These are phyloP conservation scores for Hirudinaria manillensis DNA, from an alignment of 2,888 invertebrate genomes.

Conservation along the genomic window DNA sequence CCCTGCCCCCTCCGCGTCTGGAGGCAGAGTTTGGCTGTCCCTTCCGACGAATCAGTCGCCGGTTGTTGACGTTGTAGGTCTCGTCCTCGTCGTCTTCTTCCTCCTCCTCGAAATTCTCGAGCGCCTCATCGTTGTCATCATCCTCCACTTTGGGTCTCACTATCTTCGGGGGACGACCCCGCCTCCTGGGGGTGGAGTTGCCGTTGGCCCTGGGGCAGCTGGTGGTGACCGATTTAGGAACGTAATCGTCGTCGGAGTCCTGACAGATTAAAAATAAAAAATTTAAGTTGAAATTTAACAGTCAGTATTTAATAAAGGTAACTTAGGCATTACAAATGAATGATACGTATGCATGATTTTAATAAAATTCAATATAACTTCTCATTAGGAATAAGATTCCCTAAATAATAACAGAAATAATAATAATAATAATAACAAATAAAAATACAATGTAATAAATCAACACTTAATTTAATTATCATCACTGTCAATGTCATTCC, in stretches of 20 bases:
- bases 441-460: no score
- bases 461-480: no score
- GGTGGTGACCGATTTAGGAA: constrained; percentile 10
- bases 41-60: neutral
- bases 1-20: neutral
- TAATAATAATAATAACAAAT: no score
- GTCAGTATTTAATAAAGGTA: no score
- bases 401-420: no score
- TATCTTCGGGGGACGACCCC: neutral
- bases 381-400: no score
- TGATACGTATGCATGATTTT: no score
- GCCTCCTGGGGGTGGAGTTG: constrained; percentile 1
- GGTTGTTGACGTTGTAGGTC: constrained; percentile 13
- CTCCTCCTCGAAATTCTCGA: constrained; percentile 17
- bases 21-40: neutral
- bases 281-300: no score
- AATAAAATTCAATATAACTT: no score
- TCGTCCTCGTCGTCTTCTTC: constrained; percentile 9
- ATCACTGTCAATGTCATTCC: no score
- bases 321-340: no score
- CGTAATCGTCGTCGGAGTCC: constrained; percentile 28
- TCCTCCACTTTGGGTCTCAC: neutral
- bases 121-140: constrained; percentile 21
- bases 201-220: neutral
- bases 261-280: neutral